Evolutionary conservation across 2,113 vertebrate genomes (phyloP).

Genomic region (Choloepus hoffmanni): DNA sequence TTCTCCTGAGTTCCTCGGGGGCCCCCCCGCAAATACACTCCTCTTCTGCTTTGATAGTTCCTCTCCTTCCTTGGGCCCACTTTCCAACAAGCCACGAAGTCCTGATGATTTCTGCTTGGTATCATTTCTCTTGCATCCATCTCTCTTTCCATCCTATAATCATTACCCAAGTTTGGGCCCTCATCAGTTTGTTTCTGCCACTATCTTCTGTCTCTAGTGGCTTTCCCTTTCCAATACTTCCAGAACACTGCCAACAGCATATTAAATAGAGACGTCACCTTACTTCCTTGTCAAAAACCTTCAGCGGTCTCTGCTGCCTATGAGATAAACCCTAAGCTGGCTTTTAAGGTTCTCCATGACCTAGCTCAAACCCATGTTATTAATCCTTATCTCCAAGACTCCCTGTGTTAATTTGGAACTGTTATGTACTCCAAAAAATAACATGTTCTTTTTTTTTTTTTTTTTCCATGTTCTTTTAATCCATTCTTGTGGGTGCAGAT

Average conservation of each 20-base stretch:
- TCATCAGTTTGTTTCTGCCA: background rate
- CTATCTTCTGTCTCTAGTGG: background rate
- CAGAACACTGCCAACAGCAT: background rate
- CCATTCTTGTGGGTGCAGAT: no score
- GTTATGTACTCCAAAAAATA: no score
- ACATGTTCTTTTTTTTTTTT: no score
- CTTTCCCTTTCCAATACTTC: background rate
- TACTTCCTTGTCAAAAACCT: constrained; percentile 5
- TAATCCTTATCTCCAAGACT: background rate
- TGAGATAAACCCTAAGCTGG: background rate
- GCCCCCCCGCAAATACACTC: no score
- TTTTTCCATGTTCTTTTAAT: no score
- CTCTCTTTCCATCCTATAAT: background rate
- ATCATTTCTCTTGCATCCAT: background rate
- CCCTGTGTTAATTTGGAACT: no score
- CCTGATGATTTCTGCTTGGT: background rate
- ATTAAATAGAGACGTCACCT: constrained; percentile 12
- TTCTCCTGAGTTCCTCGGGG: no score
- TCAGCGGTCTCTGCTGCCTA: background rate
- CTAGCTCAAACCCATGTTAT: background rate
- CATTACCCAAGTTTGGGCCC: background rate
- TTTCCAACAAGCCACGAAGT: background rate
- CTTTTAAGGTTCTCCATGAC: background rate
- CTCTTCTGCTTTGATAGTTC: background rate
- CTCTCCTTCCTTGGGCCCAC: background rate